phyloP scores from a whole-genome alignment of 2,113 vertebrate genomes.

The Ceratotherium simum region DNA sequence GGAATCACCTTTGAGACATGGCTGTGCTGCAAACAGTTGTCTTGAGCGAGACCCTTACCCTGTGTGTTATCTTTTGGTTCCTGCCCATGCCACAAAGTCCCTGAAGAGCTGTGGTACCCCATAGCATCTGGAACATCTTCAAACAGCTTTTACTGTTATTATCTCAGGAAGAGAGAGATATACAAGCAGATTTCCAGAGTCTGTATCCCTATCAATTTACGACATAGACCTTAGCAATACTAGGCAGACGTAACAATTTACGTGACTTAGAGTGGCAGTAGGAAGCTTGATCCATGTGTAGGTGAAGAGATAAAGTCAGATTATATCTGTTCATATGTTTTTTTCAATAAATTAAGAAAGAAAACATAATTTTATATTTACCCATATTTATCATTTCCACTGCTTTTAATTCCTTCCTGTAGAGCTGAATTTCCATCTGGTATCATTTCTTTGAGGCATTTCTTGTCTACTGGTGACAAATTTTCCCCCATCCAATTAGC shows the following conservation, averaged over 20 bases:
- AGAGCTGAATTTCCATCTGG: neutral
- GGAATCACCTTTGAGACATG: neutral
- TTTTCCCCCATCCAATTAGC: neutral
- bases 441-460: neutral
- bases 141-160: neutral
- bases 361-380: conserved; percentile 42
- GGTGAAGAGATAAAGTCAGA: neutral
- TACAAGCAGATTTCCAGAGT: neutral
- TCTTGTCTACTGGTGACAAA: neutral
- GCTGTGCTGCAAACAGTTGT: neutral
- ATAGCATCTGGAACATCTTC: neutral
- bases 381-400: neutral
- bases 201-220: neutral
- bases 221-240: neutral
- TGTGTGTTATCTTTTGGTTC: neutral
- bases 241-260: neutral
- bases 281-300: neutral
- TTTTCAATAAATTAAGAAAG: neutral
- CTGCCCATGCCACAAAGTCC: neutral
- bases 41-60: neutral
- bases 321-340: neutral
- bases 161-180: neutral
- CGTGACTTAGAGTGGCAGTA: neutral
- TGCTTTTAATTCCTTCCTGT: neutral
- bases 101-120: neutral